A percentile compares a stretch with the other conserved stretches of the same genome.
phyloP scores from a whole-genome alignment of 2,888 invertebrate genomes.

The Empis livida region DNA sequence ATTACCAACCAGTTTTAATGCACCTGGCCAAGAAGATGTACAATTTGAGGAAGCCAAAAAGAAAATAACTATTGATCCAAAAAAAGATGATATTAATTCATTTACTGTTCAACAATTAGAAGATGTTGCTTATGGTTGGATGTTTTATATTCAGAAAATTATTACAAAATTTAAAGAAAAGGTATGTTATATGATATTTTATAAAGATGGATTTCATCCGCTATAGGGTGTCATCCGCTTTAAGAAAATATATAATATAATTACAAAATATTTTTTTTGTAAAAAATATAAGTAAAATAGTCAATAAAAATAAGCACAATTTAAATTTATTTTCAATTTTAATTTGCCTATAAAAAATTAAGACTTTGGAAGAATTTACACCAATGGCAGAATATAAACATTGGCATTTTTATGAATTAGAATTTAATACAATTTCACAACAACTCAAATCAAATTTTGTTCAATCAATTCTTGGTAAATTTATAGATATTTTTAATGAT shows the following conservation, averaged over 20 bases:
- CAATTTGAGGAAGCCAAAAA: conserved; percentile 31
- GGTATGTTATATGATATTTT: too few species aligned
- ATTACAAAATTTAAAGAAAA: conserved; percentile 25
- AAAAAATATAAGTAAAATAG: too few species aligned
- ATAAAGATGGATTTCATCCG: too few species aligned
- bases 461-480: conserved; percentile 20
- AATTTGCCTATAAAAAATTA: too few species aligned
- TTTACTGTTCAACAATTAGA: conserved; percentile 40
- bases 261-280: too few species aligned
- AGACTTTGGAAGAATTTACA: conserved; percentile 45
- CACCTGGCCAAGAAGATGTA: conserved; percentile 30
- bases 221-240: too few species aligned
- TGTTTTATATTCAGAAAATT: conserved; percentile 36
- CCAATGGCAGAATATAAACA: conserved; percentile 76
- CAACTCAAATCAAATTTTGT: conserved; percentile 59
- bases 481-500: not conserved
- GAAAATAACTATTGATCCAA: conserved; percentile 28
- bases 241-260: too few species aligned
- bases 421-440: conserved; percentile 64
- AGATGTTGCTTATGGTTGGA: conserved; percentile 39
- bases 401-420: conserved; percentile 71
- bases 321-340: too few species aligned
- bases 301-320: too few species aligned
- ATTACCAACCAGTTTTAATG: conserved; percentile 31
- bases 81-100: conserved; percentile 21